A percentile compares a stretch with the other conserved stretches of the same genome.
These are phyloP conservation scores for Bicyclus anynana DNA, from an alignment of 1,140 invertebrate species.

Conservation along the genomic window DNA sequence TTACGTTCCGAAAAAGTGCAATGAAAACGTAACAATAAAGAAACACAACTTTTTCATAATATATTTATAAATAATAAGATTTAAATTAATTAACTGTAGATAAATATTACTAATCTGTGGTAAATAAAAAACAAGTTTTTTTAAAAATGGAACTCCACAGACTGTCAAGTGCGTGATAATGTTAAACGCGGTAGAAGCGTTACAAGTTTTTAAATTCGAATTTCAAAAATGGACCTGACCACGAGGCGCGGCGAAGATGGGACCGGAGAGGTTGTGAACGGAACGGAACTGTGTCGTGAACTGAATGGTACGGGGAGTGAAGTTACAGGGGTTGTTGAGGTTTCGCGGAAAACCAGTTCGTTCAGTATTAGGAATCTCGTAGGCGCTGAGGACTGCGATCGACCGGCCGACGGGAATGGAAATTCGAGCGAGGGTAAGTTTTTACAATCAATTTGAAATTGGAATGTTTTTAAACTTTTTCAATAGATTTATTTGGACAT, in stretches of 20 bases:
- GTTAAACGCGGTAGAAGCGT: conserved; percentile 23
- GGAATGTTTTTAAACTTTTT: neutral
- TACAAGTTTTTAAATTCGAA: conserved; percentile 28
- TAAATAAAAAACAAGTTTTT: conserved; percentile 2
- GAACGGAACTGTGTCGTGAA: conserved; percentile 50
- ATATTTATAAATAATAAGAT: neutral
- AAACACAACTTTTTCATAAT: too few species aligned
- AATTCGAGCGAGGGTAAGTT: conserved; percentile 55
- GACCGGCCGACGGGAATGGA: conserved; percentile 48
- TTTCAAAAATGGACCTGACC: conserved; percentile 65
- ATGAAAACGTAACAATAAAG: neutral
- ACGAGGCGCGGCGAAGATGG: conserved; percentile 56
- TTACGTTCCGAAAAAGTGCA: neutral
- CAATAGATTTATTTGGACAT: neutral
- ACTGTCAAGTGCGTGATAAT: conserved; percentile 39
- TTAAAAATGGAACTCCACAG: conserved; percentile 29
- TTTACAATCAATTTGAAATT: neutral
- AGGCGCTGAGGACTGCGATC: conserved; percentile 52
- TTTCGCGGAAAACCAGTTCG: conserved; percentile 50
- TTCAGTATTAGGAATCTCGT: conserved; percentile 63
- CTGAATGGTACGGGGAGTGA: conserved; percentile 53
- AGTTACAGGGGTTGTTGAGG: conserved; percentile 47
- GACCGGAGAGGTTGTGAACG: conserved; percentile 36
- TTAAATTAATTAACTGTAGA: conserved; percentile 2
- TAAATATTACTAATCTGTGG: conserved; percentile 3